phyloP scores from a whole-genome alignment of 2,113 vertebrate species.

The Corydoras maculifer region DNA sequence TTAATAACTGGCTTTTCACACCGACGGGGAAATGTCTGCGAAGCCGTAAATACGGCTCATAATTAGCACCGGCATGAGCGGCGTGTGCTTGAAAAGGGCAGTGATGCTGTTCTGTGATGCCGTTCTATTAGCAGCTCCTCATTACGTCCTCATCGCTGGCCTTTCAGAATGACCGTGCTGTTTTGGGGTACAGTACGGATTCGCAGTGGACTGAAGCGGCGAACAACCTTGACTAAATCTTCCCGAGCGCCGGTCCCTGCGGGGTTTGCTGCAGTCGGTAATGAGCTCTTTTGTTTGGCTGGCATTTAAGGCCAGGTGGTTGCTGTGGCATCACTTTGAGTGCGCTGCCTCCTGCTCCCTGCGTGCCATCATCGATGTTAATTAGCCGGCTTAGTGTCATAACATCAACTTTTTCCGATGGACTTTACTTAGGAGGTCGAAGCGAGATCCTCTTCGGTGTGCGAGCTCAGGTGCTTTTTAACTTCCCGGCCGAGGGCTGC shows the following conservation, averaged over 20 bases:
- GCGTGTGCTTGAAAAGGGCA: slow-evolving; percentile 16
- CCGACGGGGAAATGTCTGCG: not conserved
- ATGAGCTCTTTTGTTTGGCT: slow-evolving; percentile 33
- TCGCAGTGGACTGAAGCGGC: not conserved
- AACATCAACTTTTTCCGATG: slow-evolving; percentile 1
- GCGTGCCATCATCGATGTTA: slow-evolving; percentile 16
- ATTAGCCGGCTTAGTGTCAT: slow-evolving; percentile 20
- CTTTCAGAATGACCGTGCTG: not conserved
- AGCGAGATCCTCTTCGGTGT: too few species aligned
- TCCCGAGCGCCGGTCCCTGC: not conserved
- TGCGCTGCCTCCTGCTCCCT: slow-evolving; percentile 8
- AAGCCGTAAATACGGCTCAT: slow-evolving; percentile 8
- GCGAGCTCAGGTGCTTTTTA: not conserved
- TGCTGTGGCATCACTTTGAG: slow-evolving; percentile 26
- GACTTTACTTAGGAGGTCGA: not conserved
- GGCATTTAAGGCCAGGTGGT: slow-evolving; percentile 35
- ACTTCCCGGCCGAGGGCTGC: not conserved
- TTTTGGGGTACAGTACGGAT: slow-evolving; percentile 3
- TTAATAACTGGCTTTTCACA: slow-evolving; percentile 14
- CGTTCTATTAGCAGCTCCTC: slow-evolving; percentile 20
- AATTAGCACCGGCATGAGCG: slow-evolving; percentile 17
- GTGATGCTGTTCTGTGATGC: slow-evolving; percentile 4
- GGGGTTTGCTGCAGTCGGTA: slow-evolving; percentile 13
- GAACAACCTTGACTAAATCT: slow-evolving; percentile 4
- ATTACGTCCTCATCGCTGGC: not conserved